Evolutionary conservation across 2,797 vertebrate species (phyloP).

Genomic region (Mycteria americana): DNA sequence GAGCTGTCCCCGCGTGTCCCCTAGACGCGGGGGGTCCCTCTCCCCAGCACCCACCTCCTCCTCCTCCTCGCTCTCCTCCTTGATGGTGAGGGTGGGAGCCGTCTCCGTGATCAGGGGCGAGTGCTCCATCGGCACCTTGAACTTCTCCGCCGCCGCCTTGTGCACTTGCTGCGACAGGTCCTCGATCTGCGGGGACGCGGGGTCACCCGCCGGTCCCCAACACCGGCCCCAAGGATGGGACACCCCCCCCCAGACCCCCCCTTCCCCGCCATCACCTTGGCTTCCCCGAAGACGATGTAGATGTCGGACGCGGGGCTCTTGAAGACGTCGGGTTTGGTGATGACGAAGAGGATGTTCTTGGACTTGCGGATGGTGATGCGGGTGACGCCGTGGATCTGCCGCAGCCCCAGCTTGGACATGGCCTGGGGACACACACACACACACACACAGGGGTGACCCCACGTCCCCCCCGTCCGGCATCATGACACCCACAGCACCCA

Average conservation of each 20-base stretch:
- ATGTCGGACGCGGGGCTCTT: conserved; percentile 97
- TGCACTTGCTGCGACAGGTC: conserved; percentile 97
- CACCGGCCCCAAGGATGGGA: neutral
- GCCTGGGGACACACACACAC: too few relatives aligned
- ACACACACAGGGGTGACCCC: neutral
- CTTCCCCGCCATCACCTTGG: conserved; percentile 78
- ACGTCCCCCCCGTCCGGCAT: accelerated
- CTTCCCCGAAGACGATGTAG: conserved; percentile 97
- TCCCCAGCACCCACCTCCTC: conserved; percentile 79
- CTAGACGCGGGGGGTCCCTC: neutral
- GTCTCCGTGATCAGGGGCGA: conserved; percentile 83
- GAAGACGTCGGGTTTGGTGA: conserved; percentile 95
- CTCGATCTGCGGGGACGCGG: conserved; percentile 82
- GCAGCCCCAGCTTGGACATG: conserved; percentile 95
- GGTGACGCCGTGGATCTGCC: conserved; percentile 94
- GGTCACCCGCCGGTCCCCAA: neutral
- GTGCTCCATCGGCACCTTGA: conserved; percentile 92
- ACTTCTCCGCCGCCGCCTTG: conserved; percentile 96
- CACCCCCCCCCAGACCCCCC: too few relatives aligned
- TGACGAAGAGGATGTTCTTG: conserved; percentile 98
- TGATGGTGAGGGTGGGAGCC: conserved; percentile 84
- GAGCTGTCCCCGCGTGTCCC: neutral
- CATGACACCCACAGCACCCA: neutral
- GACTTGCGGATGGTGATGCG: conserved; percentile 98
- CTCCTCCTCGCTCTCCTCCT: conserved; percentile 91